A percentile compares a stretch with the other conserved stretches of the same genome.
phyloP scores from a whole-genome alignment of 2,113 vertebrate genomes.

The Neogobius melanostomus region DNA sequence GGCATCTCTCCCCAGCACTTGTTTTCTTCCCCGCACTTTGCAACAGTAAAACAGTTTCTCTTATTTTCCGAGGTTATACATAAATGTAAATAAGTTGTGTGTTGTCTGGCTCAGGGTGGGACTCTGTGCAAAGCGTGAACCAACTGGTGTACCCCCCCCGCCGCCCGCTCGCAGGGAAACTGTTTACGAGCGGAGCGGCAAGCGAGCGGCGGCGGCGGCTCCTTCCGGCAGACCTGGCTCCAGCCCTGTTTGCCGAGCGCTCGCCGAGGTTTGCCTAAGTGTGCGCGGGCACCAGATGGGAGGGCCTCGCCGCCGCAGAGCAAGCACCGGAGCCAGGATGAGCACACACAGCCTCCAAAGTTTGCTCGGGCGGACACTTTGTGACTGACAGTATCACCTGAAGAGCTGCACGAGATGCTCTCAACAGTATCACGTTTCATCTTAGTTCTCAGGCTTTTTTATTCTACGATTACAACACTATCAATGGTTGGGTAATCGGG shows the following conservation, averaged over 20 bases:
- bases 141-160: conserved; percentile 47
- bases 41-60: conserved; percentile 12
- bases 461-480: too few relatives aligned
- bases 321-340: conserved; percentile 55
- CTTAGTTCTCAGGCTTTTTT: too few relatives aligned
- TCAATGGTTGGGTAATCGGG: too few relatives aligned
- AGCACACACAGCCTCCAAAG: conserved; percentile 58
- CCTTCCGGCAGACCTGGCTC: conserved; percentile 59
- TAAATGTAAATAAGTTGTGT: conserved; percentile 55
- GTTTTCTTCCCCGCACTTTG: background rate
- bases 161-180: conserved; percentile 32
- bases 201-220: conserved; percentile 26
- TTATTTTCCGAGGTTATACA: conserved; percentile 33
- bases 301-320: conserved; percentile 53
- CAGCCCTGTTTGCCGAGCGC: conserved; percentile 55
- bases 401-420: conserved; percentile 30
- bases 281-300: conserved; percentile 57
- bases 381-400: conserved; percentile 62
- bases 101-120: conserved; percentile 47
- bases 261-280: conserved; percentile 54
- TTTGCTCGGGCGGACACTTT: conserved; percentile 22
- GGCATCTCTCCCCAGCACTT: background rate
- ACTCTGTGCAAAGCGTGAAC: conserved; percentile 55
- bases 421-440: too few relatives aligned
- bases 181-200: conserved; percentile 39